These are phyloP conservation scores for Temnothorax rugatulus DNA, from an alignment of 2,888 invertebrate genomes.

Conservation along the genomic window DNA sequence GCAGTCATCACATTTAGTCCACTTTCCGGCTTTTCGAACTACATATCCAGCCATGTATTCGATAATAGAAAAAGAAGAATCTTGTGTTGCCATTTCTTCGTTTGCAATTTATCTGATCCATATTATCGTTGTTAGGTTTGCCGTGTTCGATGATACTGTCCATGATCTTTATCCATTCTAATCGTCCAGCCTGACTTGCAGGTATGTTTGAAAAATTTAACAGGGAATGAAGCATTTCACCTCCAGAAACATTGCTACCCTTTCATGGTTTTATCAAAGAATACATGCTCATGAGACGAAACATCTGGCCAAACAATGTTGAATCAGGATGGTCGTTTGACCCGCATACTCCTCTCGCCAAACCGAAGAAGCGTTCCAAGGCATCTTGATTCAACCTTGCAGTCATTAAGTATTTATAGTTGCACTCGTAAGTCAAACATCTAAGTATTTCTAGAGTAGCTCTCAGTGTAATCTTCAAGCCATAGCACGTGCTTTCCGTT, in stretches of 20 bases:
- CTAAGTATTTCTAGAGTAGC: background rate
- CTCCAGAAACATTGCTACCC: background rate
- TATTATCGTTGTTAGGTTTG: background rate
- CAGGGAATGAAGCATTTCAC: conserved; percentile 30
- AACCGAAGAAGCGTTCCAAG: conserved; percentile 11
- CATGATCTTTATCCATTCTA: background rate
- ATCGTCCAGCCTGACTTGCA: background rate
- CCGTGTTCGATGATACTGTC: too few relatives aligned
- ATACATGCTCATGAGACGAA: background rate
- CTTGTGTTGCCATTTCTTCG: background rate
- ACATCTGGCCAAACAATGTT: conserved; percentile 3
- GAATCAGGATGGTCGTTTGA: conserved; percentile 9
- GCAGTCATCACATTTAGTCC: background rate
- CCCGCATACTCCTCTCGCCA: background rate
- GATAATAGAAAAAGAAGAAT: background rate
- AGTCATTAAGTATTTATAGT: conserved; percentile 6
- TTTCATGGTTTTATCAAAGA: conserved; percentile 11
- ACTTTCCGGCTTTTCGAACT: background rate
- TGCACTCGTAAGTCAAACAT: background rate
- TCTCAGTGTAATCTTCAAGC: background rate
- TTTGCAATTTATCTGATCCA: background rate
- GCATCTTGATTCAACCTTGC: background rate
- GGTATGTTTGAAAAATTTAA: background rate
- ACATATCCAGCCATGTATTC: background rate
- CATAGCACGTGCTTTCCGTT: background rate